These are phyloP conservation scores for Tribolium freemani DNA, from an alignment of 2,888 invertebrate species.

Conservation along the genomic window DNA sequence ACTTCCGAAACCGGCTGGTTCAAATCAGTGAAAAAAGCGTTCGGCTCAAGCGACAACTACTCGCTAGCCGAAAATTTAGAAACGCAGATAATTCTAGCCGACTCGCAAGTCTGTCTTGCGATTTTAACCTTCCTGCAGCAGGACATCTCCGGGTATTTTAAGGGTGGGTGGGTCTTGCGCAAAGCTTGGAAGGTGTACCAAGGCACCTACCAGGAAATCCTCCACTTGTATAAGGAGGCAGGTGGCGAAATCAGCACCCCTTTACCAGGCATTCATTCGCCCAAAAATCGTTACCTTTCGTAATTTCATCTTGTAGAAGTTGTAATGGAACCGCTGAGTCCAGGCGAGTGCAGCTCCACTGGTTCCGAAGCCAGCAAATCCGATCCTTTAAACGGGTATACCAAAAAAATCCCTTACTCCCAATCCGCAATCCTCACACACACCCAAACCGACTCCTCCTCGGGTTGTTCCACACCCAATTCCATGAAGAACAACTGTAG, in stretches of 20 bases:
- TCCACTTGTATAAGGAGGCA: conserved; percentile 70
- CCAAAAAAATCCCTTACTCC: conserved; percentile 51
- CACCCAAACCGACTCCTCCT: conserved; percentile 43
- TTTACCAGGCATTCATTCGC: conserved; percentile 4
- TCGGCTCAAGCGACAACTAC: conserved; percentile 33
- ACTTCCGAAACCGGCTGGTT: conserved; percentile 70
- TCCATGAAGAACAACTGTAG: conserved; percentile 43
- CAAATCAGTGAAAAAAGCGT: conserved; percentile 69
- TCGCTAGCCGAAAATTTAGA: conserved; percentile 71
- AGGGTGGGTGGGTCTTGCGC: conserved; percentile 77
- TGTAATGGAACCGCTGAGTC: background rate
- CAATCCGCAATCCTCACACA: conserved; percentile 49
- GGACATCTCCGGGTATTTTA: conserved; percentile 75
- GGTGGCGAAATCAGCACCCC: conserved; percentile 61
- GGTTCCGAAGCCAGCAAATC: background rate
- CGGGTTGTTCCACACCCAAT: conserved; percentile 41
- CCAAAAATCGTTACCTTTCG: no score
- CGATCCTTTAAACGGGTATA: conserved; percentile 48
- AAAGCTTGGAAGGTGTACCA: conserved; percentile 81
- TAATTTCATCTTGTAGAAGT: conserved; percentile 9
- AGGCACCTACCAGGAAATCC: conserved; percentile 73
- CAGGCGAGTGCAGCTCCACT: conserved; percentile 9
- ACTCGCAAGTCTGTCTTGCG: conserved; percentile 76
- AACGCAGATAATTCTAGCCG: conserved; percentile 77
- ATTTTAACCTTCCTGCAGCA: conserved; percentile 76